A percentile compares a stretch with the other conserved stretches of the same genome.
phyloP scores from a whole-genome alignment of 2,888 invertebrate species.

The Chrysolina oricalcia region DNA sequence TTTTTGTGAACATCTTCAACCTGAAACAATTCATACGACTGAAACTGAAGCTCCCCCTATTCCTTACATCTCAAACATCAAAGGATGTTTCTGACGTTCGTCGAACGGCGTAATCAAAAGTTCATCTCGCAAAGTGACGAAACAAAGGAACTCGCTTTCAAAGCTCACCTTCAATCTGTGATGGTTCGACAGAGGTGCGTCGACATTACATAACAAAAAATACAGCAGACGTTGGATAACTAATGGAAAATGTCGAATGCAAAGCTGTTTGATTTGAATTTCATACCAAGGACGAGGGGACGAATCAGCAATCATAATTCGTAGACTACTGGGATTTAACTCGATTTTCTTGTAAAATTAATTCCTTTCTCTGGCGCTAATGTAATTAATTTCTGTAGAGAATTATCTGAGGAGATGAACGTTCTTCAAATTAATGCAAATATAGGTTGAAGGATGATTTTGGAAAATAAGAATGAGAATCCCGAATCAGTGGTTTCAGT shows the following conservation, averaged over 20 bases:
- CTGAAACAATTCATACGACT: neutral
- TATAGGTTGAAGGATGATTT: too few relatives aligned
- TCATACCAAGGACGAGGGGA: neutral
- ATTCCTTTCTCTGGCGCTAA: neutral
- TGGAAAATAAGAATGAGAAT: too few relatives aligned
- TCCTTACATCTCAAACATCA: slow-evolving; percentile 1
- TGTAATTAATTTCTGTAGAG: too few relatives aligned
- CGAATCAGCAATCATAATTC: neutral
- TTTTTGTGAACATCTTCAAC: too few relatives aligned
- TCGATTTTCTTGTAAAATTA: neutral
- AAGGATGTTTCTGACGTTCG: slow-evolving; percentile 1
- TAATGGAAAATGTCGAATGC: slow-evolving; percentile 15
- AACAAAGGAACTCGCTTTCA: slow-evolving; percentile 26
- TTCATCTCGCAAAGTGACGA: slow-evolving; percentile 28
- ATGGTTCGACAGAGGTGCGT: slow-evolving; percentile 19
- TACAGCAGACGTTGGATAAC: slow-evolving; percentile 22
- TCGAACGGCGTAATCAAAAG: slow-evolving; percentile 11
- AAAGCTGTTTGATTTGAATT: slow-evolving; percentile 15
- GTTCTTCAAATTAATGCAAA: too few relatives aligned
- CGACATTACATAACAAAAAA: slow-evolving; percentile 28
- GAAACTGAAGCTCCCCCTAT: neutral
- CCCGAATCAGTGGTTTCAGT: too few relatives aligned
- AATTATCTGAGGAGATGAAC: too few relatives aligned
- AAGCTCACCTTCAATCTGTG: slow-evolving; percentile 26
- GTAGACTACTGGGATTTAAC: neutral